Base-by-base conservation (phyloP, 2,797 vertebrate genomes). In the Cossypha caffra region DNA sequence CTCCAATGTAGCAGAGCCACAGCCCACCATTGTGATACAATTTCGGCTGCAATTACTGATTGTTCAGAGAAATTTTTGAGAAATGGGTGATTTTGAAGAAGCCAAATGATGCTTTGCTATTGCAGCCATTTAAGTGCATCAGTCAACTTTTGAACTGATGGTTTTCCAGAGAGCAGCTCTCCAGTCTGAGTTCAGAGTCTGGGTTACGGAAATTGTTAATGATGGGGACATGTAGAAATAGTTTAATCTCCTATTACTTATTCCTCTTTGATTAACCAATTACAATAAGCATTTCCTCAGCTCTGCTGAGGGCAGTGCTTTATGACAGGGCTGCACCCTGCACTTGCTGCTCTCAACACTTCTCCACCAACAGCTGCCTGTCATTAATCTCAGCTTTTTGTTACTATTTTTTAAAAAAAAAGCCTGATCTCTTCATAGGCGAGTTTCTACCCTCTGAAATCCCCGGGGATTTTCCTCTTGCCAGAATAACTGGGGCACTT, bases 191-290 rank as follows among this genome's bases (percentile, higher is more conserved):
- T 96, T 96, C 95, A 95, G 81, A 33, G 68, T 85, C 48, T 1
- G 55, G 77, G 93, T 97, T 96, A 82, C 38, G 69, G 88, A 93
- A 97, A 93, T 91, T 52, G 18, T 84, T 96, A 93, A 95, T 77
- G 94, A 92, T 91, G 81, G 91, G 62, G 64, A 81, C 69, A 19
- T 10, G 76, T n/a, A 93, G 93, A 52, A 96, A 89, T 84, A 86
- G 94, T 92, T 97, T 77, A 76, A 96, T 96, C 96, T 95, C 47
- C 62, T 94, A 35, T 92, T 86, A 37, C 45, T 78, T 91, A 86
- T 72, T 94, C 43, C 68, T 63, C 83, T 83, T 80, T 92, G 83
- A 93, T 89, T 84, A 96, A 57, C 59, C 71, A 63, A 28, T 90
- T 94, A 73, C 87, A 87, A 10, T 38, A 35, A 87, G 54, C 84